Evolutionary conservation across 37 sponge, comb jelly and placozoan genomes (phyloP).

Genomic region (Eunapius fragilis): DNA sequence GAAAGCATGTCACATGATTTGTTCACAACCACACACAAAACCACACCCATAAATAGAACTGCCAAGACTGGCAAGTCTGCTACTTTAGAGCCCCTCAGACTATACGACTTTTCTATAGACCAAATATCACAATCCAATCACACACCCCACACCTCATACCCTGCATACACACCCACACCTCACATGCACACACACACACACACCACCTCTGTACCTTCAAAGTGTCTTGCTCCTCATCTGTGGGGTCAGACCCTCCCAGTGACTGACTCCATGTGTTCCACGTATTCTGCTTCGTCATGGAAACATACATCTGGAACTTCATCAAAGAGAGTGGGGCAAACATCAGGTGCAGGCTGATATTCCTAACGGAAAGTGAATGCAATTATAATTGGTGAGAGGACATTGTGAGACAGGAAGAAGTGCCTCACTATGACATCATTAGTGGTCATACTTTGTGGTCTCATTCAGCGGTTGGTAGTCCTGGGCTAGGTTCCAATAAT

Average conservation of each 20-base stretch:
- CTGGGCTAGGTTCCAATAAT: slow-evolving; percentile 95
- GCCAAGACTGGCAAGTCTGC: too few species aligned
- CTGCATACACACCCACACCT: too few species aligned
- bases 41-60: neutral
- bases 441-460: slow-evolving; percentile 47
- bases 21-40: neutral
- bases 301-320: slow-evolving; percentile 92
- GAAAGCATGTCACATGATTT: neutral
- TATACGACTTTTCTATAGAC: too few species aligned
- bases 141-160: too few species aligned
- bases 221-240: slow-evolving; percentile 96
- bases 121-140: neutral
- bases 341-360: slow-evolving; percentile 56
- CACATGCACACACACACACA: neutral
- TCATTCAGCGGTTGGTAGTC: slow-evolving; percentile 95
- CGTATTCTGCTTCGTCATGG: slow-evolving; percentile 78
- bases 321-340: slow-evolving; percentile 87
- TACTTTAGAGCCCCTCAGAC: too few species aligned
- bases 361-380: slow-evolving; percentile 18
- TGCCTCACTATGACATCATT: neutral
- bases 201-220: slow-evolving; percentile 65
- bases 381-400: neutral
- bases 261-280: slow-evolving; percentile 66
- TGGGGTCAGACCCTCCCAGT: slow-evolving; percentile 45
- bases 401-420: neutral